phyloP scores from a whole-genome alignment of 2,888 invertebrate species.

The Coleophora deauratella region DNA sequence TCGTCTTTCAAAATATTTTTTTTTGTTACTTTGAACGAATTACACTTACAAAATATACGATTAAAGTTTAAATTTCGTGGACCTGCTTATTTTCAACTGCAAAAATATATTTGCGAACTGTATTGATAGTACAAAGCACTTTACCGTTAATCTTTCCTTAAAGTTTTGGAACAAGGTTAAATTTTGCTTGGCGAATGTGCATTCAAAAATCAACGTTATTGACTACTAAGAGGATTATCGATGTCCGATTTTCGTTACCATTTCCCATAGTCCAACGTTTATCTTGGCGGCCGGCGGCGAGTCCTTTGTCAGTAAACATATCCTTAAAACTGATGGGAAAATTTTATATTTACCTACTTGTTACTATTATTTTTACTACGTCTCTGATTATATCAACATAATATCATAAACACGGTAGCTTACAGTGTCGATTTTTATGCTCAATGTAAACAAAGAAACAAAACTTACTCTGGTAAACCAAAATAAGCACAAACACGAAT shows the following conservation, averaged over 20 bases:
- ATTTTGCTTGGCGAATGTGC: no score
- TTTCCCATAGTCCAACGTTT: conserved; percentile 30
- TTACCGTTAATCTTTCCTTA: no score
- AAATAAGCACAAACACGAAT: conserved; percentile 24
- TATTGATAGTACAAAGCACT: no score
- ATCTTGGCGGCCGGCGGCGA: no score
- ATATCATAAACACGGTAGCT: conserved; percentile 36
- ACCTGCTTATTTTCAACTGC: background rate
- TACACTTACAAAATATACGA: background rate
- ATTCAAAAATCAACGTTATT: background rate
- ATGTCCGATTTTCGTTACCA: conserved; percentile 34
- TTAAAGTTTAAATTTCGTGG: background rate
- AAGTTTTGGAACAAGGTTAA: no score
- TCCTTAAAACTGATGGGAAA: no score
- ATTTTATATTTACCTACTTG: no score
- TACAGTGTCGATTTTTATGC: no score
- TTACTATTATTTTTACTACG: no score
- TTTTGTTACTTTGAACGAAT: conserved; percentile 16
- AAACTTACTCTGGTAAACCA: conserved; percentile 33
- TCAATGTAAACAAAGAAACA: conserved; percentile 29
- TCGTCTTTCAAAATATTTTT: conserved; percentile 27
- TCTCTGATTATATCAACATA: no score
- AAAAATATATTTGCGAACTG: background rate
- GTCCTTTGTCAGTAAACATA: no score
- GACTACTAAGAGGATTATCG: conserved; percentile 34